Conservation (phyloP, 1,140 invertebrate genomes). For the Brachionus angularis region DNA sequence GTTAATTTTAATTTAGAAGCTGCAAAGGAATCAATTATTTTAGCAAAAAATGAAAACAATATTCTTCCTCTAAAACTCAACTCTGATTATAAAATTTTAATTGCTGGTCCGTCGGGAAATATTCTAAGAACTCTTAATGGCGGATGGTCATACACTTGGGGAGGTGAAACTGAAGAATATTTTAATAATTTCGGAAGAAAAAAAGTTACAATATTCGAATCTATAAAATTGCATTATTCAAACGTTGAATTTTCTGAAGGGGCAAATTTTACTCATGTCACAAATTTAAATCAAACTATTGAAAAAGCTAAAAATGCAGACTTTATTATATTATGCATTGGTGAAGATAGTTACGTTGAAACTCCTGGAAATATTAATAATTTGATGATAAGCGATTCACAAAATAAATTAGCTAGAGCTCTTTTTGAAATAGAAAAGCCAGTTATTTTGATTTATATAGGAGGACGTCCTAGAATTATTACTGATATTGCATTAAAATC, state of each 20-base stretch:
- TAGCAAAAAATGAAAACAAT: conserved; percentile 10
- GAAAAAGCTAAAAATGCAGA: neutral
- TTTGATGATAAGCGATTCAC: neutral
- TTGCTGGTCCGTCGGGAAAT: conserved; percentile 3
- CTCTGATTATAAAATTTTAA: neutral
- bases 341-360: conserved; percentile 16
- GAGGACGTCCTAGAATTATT: conserved; percentile 13
- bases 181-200: neutral
- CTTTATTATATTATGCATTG: neutral
- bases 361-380: conserved; percentile 1
- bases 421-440: neutral
- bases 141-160: conserved; percentile 28
- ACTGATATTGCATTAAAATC: neutral
- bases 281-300: neutral
- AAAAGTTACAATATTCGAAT: neutral
- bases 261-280: neutral
- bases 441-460: conserved; percentile 7
- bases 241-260: neutral
- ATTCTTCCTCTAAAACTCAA: neutral
- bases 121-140: conserved; percentile 6
- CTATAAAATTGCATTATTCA: neutral
- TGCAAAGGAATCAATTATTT: conserved; percentile 6
- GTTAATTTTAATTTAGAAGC: neutral
- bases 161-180: conserved; percentile 1
- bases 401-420: neutral